Evolutionary conservation across 2,113 vertebrate species (phyloP).

Genomic region (Steatornis caripensis): DNA sequence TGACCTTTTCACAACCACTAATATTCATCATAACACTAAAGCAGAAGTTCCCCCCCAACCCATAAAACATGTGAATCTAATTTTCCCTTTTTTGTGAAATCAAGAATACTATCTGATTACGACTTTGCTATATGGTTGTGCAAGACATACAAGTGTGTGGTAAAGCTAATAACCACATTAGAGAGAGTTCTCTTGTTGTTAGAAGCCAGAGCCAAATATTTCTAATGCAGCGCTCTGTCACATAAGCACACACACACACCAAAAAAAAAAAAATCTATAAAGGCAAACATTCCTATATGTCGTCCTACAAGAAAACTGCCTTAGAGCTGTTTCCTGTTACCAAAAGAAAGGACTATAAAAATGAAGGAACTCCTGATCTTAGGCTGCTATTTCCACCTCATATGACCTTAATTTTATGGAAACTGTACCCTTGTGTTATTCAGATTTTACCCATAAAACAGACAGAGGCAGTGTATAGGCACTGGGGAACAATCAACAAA

Average conservation of each 20-base stretch:
- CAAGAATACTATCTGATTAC: background rate
- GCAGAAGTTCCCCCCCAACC: background rate
- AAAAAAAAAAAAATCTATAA: background rate
- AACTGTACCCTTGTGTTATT: background rate
- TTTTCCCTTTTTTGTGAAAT: background rate
- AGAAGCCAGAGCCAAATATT: background rate
- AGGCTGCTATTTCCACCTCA: constrained; percentile 42
- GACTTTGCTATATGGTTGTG: background rate
- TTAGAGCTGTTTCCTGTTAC: constrained; percentile 28
- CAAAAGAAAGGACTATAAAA: constrained; percentile 33
- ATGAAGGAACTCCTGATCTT: constrained; percentile 49
- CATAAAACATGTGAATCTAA: background rate
- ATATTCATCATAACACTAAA: background rate
- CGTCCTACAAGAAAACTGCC: background rate
- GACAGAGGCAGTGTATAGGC: background rate
- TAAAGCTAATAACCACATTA: background rate
- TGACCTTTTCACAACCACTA: background rate
- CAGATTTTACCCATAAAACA: constrained; percentile 52
- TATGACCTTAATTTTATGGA: constrained; percentile 20
- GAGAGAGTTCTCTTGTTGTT: background rate
- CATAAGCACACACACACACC: background rate
- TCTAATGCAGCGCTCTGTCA: background rate
- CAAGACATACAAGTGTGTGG: background rate
- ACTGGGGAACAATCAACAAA: constrained; percentile 40
- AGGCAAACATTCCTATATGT: background rate